Base-by-base conservation (phyloP, 1,140 invertebrate species). In the Neodiprion lecontei region DNA sequence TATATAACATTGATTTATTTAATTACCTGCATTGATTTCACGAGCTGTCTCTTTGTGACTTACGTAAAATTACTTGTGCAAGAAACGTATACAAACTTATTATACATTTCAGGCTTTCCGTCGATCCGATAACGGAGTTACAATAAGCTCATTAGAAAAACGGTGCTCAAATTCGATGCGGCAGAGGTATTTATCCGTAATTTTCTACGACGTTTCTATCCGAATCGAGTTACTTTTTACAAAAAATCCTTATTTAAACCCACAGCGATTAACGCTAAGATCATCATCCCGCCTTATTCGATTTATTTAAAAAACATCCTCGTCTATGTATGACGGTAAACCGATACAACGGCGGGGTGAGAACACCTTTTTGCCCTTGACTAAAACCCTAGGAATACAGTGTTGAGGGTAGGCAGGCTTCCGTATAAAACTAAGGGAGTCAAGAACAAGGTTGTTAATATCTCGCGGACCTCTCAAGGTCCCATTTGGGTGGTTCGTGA, bases 381-480 rank as follows among this genome's bases (percentile, higher is more conserved):
- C 77, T 81, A 78, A 86, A 86, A 80, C 84, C 85, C 71, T 84
- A 85, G 48, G 83, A 86, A 77, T 83, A 78, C 79, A 72, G 77
- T 78, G 79, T 78, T 72, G 75, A 84, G 77, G 66, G 21, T 74
- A 74, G 73, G 77, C 73, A 76, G 80, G 85, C 82, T 84, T 86
- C 81, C 80, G 79, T 87, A 84, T 86, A 87, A 85, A 86, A 80
- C 79, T 80, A 69, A 74, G 17, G 66, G 8, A 80, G 82, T 83
- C 81, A 87, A 82, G 85, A 85, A 77, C 85, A 86, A 82, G 83
- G 80, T 84, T 76, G 76, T 79, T 78, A 85, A 79, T 80, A 69
- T 61, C 23, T 70, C 53, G 50, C 14, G 73, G 72, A 40, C 17
- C 9, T 14, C 17, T 40, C 48, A 14, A 40, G 49, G 23, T 1